Evolutionary conservation across 2,888 invertebrate species (phyloP), one percentile per base, ranked within the genome.

Genomic region (Halocaridina rubra): DNA sequence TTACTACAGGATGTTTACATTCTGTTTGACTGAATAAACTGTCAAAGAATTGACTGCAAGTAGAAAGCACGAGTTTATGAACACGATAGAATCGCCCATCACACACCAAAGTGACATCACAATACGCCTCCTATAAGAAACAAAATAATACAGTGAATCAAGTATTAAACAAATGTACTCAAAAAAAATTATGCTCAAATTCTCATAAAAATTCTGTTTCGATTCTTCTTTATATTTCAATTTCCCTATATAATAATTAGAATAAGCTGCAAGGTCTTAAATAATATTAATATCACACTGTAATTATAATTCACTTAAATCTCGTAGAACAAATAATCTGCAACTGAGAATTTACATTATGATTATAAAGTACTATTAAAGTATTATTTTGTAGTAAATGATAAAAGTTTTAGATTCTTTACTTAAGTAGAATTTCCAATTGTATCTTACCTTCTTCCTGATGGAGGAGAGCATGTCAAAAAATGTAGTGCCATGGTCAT

Each of bases 41-140:
- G 59, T 72, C 59, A 72, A 80, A 80, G 32, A 72, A 80, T 19
- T 80, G 72, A 80, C 80, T 80, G 61, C 80, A 80, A 3, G 80
- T 80, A 24, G 80, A 80, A 10, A 80, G 72, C 5, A 80, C 80
- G 27, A 80, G 72, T 3, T 72, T 57, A 59, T 80, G 80, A n/a
- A 72, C 80, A 7, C 72, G 72, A 27, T 80, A 80, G 59, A 80
- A 80, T 3, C 39, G 72, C 32, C 80, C 80, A 57, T 80, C 80
- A 61, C 80, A 72, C 7, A 59, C 72, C 24, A 80, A n/a, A 19
- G 80, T 80, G 32, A 80, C 80, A 53, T 80, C 80, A 57, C 72
- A 72, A 30, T 72, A 80, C 4, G 39, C 53, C 33, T 67, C 80
- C 80, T 80, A 61, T 10, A 39, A 32, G 8, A 27, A n/a, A 64